Evolutionary conservation across 2,888 invertebrate genomes (phyloP).

Genomic region (Belgica antarctica): DNA sequence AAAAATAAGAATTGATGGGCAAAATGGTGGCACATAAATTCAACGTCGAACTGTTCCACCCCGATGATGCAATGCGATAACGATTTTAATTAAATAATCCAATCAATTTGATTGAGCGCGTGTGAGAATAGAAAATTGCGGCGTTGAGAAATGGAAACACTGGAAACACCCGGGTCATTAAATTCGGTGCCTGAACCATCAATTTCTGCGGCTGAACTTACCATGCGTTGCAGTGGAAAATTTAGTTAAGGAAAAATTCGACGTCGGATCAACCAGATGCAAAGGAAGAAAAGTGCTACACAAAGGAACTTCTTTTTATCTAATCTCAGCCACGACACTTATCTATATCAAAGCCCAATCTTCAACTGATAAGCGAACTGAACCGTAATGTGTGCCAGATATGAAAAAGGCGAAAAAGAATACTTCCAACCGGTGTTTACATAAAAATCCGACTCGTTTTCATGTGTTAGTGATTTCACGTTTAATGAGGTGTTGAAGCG

Average conservation of each 20-base stretch:
- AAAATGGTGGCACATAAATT: constrained; percentile 15
- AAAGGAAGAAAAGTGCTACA: not conserved
- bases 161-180: not conserved
- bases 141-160: not conserved
- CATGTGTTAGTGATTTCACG: constrained; percentile 14
- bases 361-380: constrained; percentile 38
- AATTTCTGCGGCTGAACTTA: too few relatives aligned
- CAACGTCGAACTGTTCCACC: not conserved
- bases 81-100: not conserved
- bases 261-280: not conserved
- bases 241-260: not conserved
- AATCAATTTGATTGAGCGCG: not conserved
- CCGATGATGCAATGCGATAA: constrained; percentile 4
- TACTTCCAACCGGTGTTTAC: constrained; percentile 17
- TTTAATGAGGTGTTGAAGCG: constrained; percentile 9
- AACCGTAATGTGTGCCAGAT: not conserved
- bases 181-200: not conserved
- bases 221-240: not conserved
- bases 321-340: constrained; percentile 41
- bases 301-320: constrained; percentile 34
- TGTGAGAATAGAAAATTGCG: not conserved
- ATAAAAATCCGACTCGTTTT: not conserved
- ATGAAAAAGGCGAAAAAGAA: not conserved
- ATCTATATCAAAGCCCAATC: constrained; percentile 45
- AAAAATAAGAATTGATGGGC: not conserved